Percentiles rank a stretch among this genome's conserved stretches.
phyloP scores from a whole-genome alignment of 2,797 vertebrate species.

The Epinephelus awoara region DNA sequence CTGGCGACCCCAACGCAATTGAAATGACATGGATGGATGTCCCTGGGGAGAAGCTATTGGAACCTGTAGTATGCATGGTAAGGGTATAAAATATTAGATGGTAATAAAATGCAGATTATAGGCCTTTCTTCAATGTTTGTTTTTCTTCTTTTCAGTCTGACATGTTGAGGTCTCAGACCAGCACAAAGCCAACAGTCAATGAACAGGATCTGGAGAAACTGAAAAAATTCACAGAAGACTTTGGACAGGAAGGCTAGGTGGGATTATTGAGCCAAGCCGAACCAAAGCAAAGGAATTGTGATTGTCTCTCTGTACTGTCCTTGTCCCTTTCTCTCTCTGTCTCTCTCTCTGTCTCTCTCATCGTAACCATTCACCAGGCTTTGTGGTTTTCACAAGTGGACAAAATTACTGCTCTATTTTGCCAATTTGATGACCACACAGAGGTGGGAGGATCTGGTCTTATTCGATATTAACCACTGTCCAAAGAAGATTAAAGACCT shows the following conservation, averaged over 20 bases:
- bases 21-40: conserved; percentile 99
- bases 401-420: conserved; percentile 38
- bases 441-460: conserved; percentile 49
- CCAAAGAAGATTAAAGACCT: conserved; percentile 60
- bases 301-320: conserved; percentile 70
- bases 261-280: conserved; percentile 38
- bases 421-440: conserved; percentile 59
- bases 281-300: conserved; percentile 82
- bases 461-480: conserved; percentile 51
- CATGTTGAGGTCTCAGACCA: conserved; percentile 91
- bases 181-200: conserved; percentile 97
- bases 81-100: conserved; percentile 58
- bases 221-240: conserved; percentile 99
- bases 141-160: conserved; percentile 85
- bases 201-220: conserved; percentile 96
- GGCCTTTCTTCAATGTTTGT: background rate
- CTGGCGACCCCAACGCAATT: conserved; percentile 91
- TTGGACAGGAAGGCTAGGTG: conserved; percentile 97
- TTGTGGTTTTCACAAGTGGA: conserved; percentile 42
- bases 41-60: conserved; percentile 94
- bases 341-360: conserved; percentile 40
- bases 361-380: conserved; percentile 51
- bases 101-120: background rate
- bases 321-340: conserved; percentile 50
- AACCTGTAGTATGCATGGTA: conserved; percentile 94